Conservation (phyloP, 2,888 invertebrate genomes). For the Deilephila porcellus region DNA sequence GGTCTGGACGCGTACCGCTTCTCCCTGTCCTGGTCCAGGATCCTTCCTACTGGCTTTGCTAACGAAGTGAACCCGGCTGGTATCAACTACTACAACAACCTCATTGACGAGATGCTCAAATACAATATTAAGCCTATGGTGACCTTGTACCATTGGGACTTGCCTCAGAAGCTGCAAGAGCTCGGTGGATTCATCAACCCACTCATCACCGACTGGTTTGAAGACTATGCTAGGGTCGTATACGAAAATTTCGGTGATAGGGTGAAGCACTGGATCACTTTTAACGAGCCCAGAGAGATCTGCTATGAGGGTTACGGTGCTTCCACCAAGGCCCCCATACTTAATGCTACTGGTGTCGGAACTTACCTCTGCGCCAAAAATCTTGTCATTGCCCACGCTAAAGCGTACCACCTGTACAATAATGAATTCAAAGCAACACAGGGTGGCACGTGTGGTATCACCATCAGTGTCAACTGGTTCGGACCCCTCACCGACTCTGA, state of each 20-base stretch:
- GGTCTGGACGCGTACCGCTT: slow-evolving; percentile 80
- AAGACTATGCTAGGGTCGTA: slow-evolving; percentile 72
- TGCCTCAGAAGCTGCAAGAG: slow-evolving; percentile 80
- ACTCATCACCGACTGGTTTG: slow-evolving; percentile 71
- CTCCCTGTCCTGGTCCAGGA: slow-evolving; percentile 86
- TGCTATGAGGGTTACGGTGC: slow-evolving; percentile 72
- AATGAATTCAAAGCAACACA: slow-evolving; percentile 57
- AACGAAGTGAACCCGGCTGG: slow-evolving; percentile 84
- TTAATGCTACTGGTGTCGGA: slow-evolving; percentile 68
- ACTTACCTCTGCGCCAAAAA: slow-evolving; percentile 79
- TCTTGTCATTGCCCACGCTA: slow-evolving; percentile 82
- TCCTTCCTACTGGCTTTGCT: slow-evolving; percentile 83
- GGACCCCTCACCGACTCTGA: slow-evolving; percentile 58
- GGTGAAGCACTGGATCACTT: slow-evolving; percentile 83
- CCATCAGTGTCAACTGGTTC: slow-evolving; percentile 51
- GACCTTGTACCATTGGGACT: slow-evolving; percentile 82
- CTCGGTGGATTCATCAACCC: slow-evolving; percentile 80
- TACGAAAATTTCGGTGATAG: slow-evolving; percentile 76
- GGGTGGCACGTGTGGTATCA: slow-evolving; percentile 54
- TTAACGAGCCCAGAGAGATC: slow-evolving; percentile 81
- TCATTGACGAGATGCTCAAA: slow-evolving; percentile 85
- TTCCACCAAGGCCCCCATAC: slow-evolving; percentile 55
- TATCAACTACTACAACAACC: slow-evolving; percentile 86
- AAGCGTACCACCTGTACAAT: slow-evolving; percentile 67
- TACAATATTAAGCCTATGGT: slow-evolving; percentile 86